Base-by-base conservation (phyloP, 2,113 vertebrate species). In the Cololabis saira region DNA sequence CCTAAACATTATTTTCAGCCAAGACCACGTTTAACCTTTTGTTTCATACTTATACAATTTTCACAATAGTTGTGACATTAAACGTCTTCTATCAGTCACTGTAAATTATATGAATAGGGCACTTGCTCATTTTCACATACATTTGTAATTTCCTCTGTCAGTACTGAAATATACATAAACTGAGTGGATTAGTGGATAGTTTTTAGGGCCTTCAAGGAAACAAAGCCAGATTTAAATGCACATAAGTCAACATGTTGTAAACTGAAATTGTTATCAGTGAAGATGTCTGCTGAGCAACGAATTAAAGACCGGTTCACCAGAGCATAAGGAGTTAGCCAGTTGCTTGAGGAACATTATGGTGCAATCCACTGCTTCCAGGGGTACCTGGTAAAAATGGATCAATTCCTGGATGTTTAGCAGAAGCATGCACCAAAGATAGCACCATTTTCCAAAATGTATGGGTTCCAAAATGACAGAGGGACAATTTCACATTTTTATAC, bases 211-310 rank as follows among this genome's bases (percentile, higher is more conserved):
- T 33, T 63, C 1, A 0, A 27, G n/a, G 24, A 67, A 22, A 24
- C 37, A 45, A 51, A 14, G 19, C 30, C 15, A 30, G 44, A 5
- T n/a, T 18, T 12, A 12, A 42, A 50, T 67, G 18, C 19, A 57
- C 18, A 42, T 68, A 45, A 71, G 74, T 79, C 71, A 83, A 70
- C 82, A 81, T 67, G 71, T 68, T 83, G 84, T 90, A 88, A 92
- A 91, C 12, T 63, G 44, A 81, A 74, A 80, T 86, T 21, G 53
- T 85, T 72, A 70, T 78, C 3, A 65, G 59, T 61, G 65, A 67
- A 69, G 33, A 82, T 71, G 50, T 87, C 71, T 89, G 87, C 90
- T 77, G 79, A 78, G 92, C 89, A 92, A 91, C 90, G 80, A 80
- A 91, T 81, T 83, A 77, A 73, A 63, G 55, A 81, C 55, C 64